phyloP scores from a whole-genome alignment of 35 echinoderm and acorn worm species.

The Antedon bifida region DNA sequence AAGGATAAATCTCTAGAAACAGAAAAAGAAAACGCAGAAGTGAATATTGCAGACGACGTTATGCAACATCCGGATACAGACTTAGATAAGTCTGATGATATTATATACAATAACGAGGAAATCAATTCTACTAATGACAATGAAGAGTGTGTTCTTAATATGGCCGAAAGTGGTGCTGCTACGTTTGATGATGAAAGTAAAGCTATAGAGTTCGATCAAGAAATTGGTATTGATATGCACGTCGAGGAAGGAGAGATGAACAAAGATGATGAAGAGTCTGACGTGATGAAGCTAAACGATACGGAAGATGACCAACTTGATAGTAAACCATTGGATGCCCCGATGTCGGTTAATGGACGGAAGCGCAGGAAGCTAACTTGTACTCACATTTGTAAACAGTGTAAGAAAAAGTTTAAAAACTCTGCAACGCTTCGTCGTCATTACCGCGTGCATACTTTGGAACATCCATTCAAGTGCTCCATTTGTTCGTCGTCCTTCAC shows the following conservation, averaged over 20 bases:
- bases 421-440: slow-evolving; percentile 55
- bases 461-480: slow-evolving; percentile 80
- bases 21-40: slow-evolving; percentile 3
- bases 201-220: slow-evolving; percentile 4
- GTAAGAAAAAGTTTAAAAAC: slow-evolving; percentile 85
- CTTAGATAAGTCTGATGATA: not conserved
- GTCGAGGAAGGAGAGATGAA: not conserved
- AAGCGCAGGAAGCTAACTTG: not conserved
- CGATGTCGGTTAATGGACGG: not conserved
- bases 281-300: not conserved
- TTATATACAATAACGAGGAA: not conserved
- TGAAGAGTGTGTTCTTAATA: not conserved
- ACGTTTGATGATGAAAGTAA: not conserved
- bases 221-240: not conserved
- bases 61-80: not conserved
- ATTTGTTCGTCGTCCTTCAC: slow-evolving; percentile 77
- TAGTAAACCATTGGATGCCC: not conserved
- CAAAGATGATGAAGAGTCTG: slow-evolving; percentile 2
- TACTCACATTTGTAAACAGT: slow-evolving; percentile 41
- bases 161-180: not conserved
- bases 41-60: not conserved
- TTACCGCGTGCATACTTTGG: slow-evolving; percentile 63
- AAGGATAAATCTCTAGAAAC: not conserved
- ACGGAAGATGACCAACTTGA: not conserved
- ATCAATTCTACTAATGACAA: not conserved